Evolutionary conservation across 2,113 vertebrate species (phyloP).

Genomic region (Gambusia holbrooki): DNA sequence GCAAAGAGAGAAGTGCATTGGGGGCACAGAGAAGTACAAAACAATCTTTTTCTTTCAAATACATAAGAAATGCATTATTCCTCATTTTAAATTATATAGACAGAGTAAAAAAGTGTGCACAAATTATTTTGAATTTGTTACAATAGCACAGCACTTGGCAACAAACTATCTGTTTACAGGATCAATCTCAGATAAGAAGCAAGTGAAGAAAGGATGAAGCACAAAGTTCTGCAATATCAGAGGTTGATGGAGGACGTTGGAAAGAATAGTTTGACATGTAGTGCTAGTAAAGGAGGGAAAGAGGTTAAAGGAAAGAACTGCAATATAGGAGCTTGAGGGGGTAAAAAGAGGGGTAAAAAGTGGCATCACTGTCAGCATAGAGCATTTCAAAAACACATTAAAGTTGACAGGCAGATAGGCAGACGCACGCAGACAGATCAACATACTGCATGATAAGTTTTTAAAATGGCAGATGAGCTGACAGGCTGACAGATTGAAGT

Average conservation of each 20-base stretch:
- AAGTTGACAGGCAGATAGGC: conserved; percentile 36
- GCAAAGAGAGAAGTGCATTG: too few species aligned
- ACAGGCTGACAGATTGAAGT: conserved; percentile 31
- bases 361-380: conserved; percentile 5
- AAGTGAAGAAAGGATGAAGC: not conserved
- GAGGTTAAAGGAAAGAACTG: not conserved
- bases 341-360: not conserved
- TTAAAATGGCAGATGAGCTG: conserved; percentile 44
- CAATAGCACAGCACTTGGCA: not conserved
- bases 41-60: not conserved
- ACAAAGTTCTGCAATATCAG: conserved; percentile 9
- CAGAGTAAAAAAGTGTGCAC: conserved; percentile 15
- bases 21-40: not conserved
- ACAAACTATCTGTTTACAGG: conserved; percentile 50
- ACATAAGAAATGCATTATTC: not conserved
- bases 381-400: conserved; percentile 21
- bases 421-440: conserved; percentile 20
- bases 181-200: conserved; percentile 14
- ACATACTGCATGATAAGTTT: conserved; percentile 30
- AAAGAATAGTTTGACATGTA: conserved; percentile 1
- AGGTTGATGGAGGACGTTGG: conserved; percentile 3
- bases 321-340: conserved; percentile 13
- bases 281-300: not conserved
- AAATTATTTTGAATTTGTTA: conserved; percentile 4
- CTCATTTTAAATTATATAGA: not conserved